Evolutionary conservation across 2,113 vertebrate species (phyloP).

Genomic region (Balaeniceps rex): DNA sequence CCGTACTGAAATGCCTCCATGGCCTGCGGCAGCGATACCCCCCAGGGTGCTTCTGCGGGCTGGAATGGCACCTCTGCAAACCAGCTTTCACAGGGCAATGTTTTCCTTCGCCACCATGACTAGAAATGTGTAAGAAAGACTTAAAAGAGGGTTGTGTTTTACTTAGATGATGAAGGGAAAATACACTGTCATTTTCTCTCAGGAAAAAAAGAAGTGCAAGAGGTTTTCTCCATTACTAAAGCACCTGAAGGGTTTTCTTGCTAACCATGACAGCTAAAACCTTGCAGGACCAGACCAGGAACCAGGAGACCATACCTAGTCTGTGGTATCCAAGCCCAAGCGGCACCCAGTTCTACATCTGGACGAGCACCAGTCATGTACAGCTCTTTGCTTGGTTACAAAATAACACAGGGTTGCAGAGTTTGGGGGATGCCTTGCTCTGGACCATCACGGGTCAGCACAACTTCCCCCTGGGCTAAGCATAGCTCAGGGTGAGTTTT

Average conservation of each 20-base stretch:
- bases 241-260: not conserved
- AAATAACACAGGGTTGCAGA: not conserved
- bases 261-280: not conserved
- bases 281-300: not conserved
- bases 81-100: not conserved
- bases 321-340: not conserved
- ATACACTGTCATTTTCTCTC: not conserved
- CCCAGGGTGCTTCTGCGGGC: not conserved
- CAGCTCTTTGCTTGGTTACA: not conserved
- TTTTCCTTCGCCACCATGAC: not conserved
- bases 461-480: not conserved
- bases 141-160: not conserved
- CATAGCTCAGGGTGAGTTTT: not conserved
- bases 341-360: not conserved
- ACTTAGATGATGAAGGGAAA: not conserved
- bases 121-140: not conserved
- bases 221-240: not conserved
- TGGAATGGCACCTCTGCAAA: not conserved
- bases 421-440: not conserved
- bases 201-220: not conserved
- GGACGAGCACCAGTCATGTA: fast-evolving
- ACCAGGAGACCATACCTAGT: not conserved
- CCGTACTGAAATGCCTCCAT: not conserved
- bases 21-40: not conserved
- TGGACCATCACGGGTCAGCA: not conserved